A percentile compares a stretch with the other conserved stretches of the same genome.
Conservation (phyloP, 2,797 vertebrate species). For the Takifugu rubripes region DNA sequence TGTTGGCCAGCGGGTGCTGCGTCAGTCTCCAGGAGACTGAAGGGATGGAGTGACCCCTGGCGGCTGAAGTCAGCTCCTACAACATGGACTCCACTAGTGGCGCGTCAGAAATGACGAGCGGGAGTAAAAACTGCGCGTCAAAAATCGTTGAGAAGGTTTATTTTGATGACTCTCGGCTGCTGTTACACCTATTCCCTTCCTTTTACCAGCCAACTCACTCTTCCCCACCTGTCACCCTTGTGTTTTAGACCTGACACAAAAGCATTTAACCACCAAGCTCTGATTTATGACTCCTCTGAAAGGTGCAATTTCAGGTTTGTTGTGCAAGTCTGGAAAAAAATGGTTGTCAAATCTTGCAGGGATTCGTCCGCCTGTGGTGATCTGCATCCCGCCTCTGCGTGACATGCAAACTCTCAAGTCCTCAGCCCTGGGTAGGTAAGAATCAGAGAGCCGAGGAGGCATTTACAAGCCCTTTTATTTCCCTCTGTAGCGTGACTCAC, state of each 20-base stretch:
- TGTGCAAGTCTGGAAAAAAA: constrained; percentile 22
- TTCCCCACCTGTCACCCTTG: constrained; percentile 38
- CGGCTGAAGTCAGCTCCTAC: constrained; percentile 46
- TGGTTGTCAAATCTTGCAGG: constrained; percentile 32
- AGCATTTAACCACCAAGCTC: constrained; percentile 54
- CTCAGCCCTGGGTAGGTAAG: constrained; percentile 12
- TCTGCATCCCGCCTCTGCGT: constrained; percentile 9
- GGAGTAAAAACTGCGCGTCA: constrained; percentile 19
- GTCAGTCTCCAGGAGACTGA: constrained; percentile 22
- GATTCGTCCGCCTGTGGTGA: constrained; percentile 23
- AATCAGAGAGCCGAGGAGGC: constrained; percentile 29
- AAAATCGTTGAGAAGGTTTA: constrained; percentile 9
- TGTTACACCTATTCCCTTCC: constrained; percentile 21
- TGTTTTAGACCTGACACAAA: constrained; percentile 57
- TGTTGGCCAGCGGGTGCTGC: constrained; percentile 38
- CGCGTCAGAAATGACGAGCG: constrained; percentile 16
- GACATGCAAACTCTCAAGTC: constrained; percentile 22
- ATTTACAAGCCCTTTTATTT: constrained; percentile 7
- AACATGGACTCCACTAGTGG: not conserved
- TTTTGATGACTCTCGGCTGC: constrained; percentile 19
- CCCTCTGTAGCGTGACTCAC: constrained; percentile 30
- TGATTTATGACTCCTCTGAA: constrained; percentile 63
- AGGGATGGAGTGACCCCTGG: constrained; percentile 70
- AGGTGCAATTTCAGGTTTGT: constrained; percentile 64
- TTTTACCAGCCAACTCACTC: constrained; percentile 47